Evolutionary conservation across 2,113 vertebrate species (phyloP), one percentile per base, ranked within the genome.

Genomic region (Verasper variegatus): DNA sequence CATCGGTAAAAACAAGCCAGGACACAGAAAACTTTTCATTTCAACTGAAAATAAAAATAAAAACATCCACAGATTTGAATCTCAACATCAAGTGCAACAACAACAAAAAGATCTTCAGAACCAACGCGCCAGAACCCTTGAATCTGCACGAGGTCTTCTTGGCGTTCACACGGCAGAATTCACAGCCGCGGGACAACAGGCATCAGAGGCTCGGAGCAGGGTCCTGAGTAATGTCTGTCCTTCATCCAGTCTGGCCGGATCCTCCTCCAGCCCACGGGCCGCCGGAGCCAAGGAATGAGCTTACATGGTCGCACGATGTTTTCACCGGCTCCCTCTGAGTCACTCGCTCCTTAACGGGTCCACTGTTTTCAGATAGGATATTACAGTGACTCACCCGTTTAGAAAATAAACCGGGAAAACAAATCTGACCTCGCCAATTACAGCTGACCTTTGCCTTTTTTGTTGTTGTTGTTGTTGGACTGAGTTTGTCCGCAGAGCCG

Each of bases 141-240:
- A 81, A 76, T 80, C 80, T 49, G 1, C 40, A 31, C 57, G 1
- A 40, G 45, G 68, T 20, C 68, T 71, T 63, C 73, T 68, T 79
- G 62, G 68, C 81, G 0, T 68, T 69, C 71, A 74, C 20, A 27
- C 63, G 83, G 68, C 71, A 75, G 63, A 90, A 86, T 59, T 90
- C 85, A 84, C 81, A 80, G 35, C 78, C 40, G 5, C 62, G 15
- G 60, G 47, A 71, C 73, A 64, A 60, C 59, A 60, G 15, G 62
- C 82, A 74, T 83, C 80, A 69, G 77, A 83, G 74, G 49, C 62
- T 51, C 20, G 40, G 6, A 76, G 52, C 17, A 37, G 31, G 59
- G 74, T 62, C 73, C 65, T 90, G 84, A 86, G 76, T 87, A 84
- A 91, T 74, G 91, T 91, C 90, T 89, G 85, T 76, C 47, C 76